A percentile compares a stretch with the other conserved stretches of the same genome.
Evolutionary conservation across 2,888 invertebrate species (phyloP).

Genomic region (Brachylomia viminalis): DNA sequence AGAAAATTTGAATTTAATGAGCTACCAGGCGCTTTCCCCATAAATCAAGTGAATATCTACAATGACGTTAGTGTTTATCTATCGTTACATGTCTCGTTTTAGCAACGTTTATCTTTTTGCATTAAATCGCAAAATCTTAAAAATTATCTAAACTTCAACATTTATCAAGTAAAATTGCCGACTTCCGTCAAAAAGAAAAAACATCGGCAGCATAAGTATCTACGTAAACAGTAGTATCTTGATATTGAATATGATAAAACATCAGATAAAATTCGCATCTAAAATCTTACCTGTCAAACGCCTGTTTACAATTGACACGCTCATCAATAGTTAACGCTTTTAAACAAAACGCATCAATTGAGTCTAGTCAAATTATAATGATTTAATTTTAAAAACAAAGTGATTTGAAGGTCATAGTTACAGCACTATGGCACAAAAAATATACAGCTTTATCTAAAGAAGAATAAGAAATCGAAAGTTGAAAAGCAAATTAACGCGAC

Average conservation of each 20-base stretch:
- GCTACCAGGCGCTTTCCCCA: no score
- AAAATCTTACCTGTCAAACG: slow-evolving; percentile 21
- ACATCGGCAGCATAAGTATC: background rate
- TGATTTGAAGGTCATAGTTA: slow-evolving; percentile 29
- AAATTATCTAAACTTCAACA: slow-evolving; percentile 18
- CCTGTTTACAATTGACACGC: slow-evolving; percentile 31
- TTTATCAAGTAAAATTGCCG: slow-evolving; percentile 37
- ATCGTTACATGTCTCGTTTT: slow-evolving; percentile 3
- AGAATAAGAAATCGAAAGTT: slow-evolving; percentile 41
- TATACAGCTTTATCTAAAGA: background rate
- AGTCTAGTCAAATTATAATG: slow-evolving; percentile 19
- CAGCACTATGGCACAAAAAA: slow-evolving; percentile 1
- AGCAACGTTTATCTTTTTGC: slow-evolving; percentile 44
- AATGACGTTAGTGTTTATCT: background rate
- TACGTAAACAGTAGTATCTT: background rate
- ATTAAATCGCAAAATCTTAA: slow-evolving; percentile 13
- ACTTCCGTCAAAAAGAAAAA: slow-evolving; percentile 40
- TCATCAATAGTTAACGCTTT: slow-evolving; percentile 45
- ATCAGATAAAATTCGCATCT: slow-evolving; percentile 29
- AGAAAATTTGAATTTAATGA: no score
- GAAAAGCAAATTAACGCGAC: slow-evolving; percentile 11
- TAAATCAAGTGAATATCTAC: background rate
- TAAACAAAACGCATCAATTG: slow-evolving; percentile 17
- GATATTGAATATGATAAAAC: slow-evolving; percentile 24
- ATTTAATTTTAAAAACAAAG: slow-evolving; percentile 33